phyloP scores from a whole-genome alignment of 2,113 vertebrate genomes.

The Gyps fulvus region DNA sequence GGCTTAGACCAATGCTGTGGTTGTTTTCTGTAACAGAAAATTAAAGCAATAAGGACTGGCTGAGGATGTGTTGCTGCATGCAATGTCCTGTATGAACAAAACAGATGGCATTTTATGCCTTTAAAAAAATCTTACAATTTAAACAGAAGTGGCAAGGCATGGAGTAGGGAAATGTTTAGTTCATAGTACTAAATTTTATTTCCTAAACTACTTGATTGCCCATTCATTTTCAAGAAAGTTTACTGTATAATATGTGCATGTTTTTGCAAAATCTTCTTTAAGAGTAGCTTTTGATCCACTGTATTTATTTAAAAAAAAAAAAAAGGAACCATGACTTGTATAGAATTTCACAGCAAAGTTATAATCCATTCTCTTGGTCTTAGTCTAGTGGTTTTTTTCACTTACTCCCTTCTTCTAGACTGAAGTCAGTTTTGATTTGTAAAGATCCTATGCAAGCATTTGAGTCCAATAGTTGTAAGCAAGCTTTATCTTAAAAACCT shows the following conservation, averaged over 20 bases:
- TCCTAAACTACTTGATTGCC: neutral
- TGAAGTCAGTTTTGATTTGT: neutral
- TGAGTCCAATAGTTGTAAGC: no score
- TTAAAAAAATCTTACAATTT: accelerated
- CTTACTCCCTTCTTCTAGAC: neutral
- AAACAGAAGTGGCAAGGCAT: neutral
- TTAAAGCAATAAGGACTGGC: neutral
- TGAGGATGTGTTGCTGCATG: neutral
- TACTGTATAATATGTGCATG: neutral
- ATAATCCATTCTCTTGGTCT: neutral
- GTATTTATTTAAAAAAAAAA: neutral
- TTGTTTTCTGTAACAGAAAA: accelerated
- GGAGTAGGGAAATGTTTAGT: neutral
- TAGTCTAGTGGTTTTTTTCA: neutral
- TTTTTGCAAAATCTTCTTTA: neutral
- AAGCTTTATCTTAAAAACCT: neutral
- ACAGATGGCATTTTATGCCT: neutral
- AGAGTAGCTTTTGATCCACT: neutral
- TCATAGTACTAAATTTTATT: accelerated
- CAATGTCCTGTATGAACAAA: neutral
- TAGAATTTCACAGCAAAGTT: neutral
- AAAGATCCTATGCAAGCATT: neutral
- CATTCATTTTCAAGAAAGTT: neutral
- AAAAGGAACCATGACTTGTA: neutral
- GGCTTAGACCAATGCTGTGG: neutral